Conservation (phyloP, 2,797 vertebrate species). For the Austrolebias charrua region DNA sequence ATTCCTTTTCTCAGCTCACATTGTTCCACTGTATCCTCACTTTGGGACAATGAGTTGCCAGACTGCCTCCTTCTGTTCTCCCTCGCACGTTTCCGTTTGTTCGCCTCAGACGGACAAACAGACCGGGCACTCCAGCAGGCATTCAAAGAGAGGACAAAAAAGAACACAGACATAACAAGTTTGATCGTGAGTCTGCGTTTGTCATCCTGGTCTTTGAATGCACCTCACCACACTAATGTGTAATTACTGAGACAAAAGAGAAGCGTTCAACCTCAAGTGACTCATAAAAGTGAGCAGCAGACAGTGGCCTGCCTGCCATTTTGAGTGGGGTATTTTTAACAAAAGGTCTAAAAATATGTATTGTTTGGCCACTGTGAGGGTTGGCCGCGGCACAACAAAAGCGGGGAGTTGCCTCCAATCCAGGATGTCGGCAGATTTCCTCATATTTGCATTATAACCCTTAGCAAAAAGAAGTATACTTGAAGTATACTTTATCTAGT, state of each 20-base stretch:
- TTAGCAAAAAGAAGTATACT: no score
- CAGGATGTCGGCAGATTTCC: constrained; percentile 66
- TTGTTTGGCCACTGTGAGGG: constrained; percentile 66
- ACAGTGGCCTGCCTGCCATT: constrained; percentile 17
- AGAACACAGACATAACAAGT: constrained; percentile 62
- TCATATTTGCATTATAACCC: constrained; percentile 23
- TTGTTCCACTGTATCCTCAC: constrained; percentile 50
- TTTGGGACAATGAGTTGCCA: constrained; percentile 58
- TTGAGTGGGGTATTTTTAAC: constrained; percentile 56
- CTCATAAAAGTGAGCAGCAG: constrained; percentile 25
- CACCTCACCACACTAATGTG: constrained; percentile 34
- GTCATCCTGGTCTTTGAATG: constrained; percentile 29
- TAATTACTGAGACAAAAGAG: constrained; percentile 27
- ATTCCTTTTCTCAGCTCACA: constrained; percentile 66
- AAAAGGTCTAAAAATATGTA: constrained; percentile 67
- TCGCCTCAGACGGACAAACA: constrained; percentile 13
- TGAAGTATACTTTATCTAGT: no score
- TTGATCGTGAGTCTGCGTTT: constrained; percentile 31
- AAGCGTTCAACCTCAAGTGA: constrained; percentile 26
- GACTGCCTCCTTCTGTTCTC: constrained; percentile 55
- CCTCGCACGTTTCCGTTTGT: constrained; percentile 50
- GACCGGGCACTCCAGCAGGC: constrained; percentile 35
- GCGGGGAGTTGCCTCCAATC: constrained; percentile 68
- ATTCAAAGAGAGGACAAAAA: constrained; percentile 39
- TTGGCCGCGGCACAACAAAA: constrained; percentile 47